Evolutionary conservation across 1,140 invertebrate species (phyloP), one percentile per base, ranked within the genome.

Genomic region (Sitophilus oryzae): DNA sequence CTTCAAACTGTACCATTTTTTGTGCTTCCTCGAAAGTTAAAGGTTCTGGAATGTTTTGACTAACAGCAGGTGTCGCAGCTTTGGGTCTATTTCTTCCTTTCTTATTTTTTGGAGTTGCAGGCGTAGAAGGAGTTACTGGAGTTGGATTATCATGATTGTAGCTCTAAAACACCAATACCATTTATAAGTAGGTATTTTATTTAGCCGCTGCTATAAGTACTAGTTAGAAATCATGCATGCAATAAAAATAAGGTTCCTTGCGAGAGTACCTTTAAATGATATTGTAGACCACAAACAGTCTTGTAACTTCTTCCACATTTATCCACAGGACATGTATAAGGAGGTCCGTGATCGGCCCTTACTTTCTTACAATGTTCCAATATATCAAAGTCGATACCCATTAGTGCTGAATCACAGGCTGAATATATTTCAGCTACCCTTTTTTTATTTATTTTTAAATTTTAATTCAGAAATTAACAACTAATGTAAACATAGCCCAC

Each of bases 261-360:
- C n/a, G n/a, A n/a, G n/a, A n/a, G n/a, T n/a, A 57, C 55, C 35
- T 84, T 83, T 56, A 93, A 73, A 72, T 93, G 90, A 71, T 88
- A 89, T 67, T 90, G 88, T 59, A 93, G 79, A 0, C 90, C 91
- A 68, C 82, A 84, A 51, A 89, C 81, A 58, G 86, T 90, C 73
- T 91, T 91, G 71, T 92, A 93, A 16, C 86, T 81, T 73, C 86
- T 88, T 38, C 84, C 85, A 74, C 90, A 93, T 56, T 85, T 84
- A 63, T 84, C 80, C 35, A 91, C 77, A 9, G 90, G 90, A 67
- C 90, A 93, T 62, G 84, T 81, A 73, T 89, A 92, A 23, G 89
- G 89, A 54, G 89, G 88, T 50, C 88, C 77, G 67, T 81, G 87
- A 53, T 88, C 83, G 59, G 82, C 82, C 57, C 84, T 79, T 55